Base-by-base conservation (phyloP, 1,140 invertebrate genomes). In the Drosophila orena region DNA sequence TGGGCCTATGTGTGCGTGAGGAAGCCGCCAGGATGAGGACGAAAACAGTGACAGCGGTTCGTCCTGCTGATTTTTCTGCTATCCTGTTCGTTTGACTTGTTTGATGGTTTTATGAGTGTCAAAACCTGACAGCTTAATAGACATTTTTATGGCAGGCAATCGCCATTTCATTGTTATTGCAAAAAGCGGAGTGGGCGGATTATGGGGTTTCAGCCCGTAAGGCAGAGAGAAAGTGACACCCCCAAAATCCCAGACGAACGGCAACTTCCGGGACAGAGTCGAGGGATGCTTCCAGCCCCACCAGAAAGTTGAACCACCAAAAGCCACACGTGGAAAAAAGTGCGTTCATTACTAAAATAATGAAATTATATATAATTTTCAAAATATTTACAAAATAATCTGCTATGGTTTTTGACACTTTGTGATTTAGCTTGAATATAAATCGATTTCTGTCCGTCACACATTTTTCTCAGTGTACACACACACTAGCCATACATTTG, bases 61-160 rank as follows among this genome's bases (percentile, higher is more conserved):
- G 54, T 40, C 66, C 57, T 75, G 57, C 76, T 54, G 17, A 17
- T 52, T 86, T 77, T 74, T 17, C 86, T 91, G 88, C 11, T 71
- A 62, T 58, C 88, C 88, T 91, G 88, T 81, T 91, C 69, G 35
- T 84, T 91, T 91, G 77, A 84, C 77, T 88, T 81, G 81, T 91
- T 91, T 91, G 88, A 90, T 78, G 86, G 79, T 90, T 90, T 90
- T 90, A 90, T 77, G 88, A 90, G 88, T 84, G 77, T 83, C 81
- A 80, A 77, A 76, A 75, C 73, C 80, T 90, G 88, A 90, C 84
- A 85, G 72, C 62, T 84, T 85, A 89, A 85, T 85, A 78, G 70
- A 70, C 79, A 69, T 54, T 86, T 83, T 90, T 80, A 90, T 79
- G 69, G 50, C 79, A 56, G 64, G 52, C 61, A 83, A 72, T 64